phyloP scores from a whole-genome alignment of 1,140 invertebrate species.

The Antheraea pernyi region DNA sequence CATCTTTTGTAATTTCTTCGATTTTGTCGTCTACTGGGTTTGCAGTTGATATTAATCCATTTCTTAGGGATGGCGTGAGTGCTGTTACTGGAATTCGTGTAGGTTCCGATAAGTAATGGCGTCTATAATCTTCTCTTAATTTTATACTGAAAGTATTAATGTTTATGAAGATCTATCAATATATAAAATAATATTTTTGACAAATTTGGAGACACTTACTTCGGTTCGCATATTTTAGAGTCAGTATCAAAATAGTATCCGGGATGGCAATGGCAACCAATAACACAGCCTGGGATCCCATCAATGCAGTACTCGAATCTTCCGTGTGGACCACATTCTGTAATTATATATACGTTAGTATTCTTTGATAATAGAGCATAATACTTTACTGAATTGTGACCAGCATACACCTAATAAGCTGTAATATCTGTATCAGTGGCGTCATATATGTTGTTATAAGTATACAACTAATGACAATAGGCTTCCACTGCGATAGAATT shows the following conservation, averaged over 20 bases:
- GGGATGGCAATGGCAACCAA: constrained; percentile 66
- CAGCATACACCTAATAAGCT: too few species aligned
- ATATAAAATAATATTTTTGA: neutral
- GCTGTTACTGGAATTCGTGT: constrained; percentile 18
- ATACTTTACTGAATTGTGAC: too few species aligned
- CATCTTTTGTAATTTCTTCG: constrained; percentile 48
- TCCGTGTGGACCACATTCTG: constrained; percentile 66
- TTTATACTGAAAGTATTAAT: constrained; percentile 45
- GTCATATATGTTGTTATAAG: too few species aligned
- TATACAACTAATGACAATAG: too few species aligned
- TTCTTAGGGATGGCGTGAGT: neutral
- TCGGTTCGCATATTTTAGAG: constrained; percentile 67
- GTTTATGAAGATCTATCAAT: neutral
- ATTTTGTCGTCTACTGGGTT: constrained; percentile 35
- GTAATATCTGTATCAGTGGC: too few species aligned
- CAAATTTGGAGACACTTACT: constrained; percentile 33
- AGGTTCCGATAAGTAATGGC: constrained; percentile 33
- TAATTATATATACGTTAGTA: constrained; percentile 2
- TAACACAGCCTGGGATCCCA: constrained; percentile 56
- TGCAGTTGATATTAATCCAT: constrained; percentile 20
- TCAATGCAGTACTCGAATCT: constrained; percentile 70
- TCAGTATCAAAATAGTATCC: constrained; percentile 70
- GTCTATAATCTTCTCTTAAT: constrained; percentile 43
- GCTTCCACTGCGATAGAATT: too few species aligned
- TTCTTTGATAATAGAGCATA: too few species aligned